Conservation (phyloP, 2,797 vertebrate species). For the Ataeniobius toweri region DNA sequence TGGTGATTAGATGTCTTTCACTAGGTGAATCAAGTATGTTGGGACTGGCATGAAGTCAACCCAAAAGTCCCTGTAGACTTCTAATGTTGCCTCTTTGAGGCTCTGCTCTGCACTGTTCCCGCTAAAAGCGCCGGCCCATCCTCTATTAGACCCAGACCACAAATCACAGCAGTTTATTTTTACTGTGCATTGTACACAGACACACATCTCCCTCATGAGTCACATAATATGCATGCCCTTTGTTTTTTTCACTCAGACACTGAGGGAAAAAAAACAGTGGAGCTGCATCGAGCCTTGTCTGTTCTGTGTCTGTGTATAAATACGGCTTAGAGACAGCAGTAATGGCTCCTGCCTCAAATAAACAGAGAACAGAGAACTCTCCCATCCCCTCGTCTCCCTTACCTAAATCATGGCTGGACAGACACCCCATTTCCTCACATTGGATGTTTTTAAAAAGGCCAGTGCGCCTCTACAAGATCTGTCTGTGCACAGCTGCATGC, state of each 20-base stretch:
- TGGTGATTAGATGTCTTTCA: constrained; percentile 72
- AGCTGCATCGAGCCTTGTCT: constrained; percentile 63
- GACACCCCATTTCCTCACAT: constrained; percentile 74
- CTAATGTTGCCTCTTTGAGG: constrained; percentile 48
- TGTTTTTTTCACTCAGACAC: constrained; percentile 32
- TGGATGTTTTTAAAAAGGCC: constrained; percentile 68
- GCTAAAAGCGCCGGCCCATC: constrained; percentile 51
- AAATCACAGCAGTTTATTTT: constrained; percentile 76
- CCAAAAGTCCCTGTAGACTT: constrained; percentile 60
- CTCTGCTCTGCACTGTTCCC: constrained; percentile 46
- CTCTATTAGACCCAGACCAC: constrained; percentile 64
- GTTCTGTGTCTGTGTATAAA: constrained; percentile 82
- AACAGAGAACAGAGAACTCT: constrained; percentile 78
- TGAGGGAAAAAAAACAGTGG: constrained; percentile 27
- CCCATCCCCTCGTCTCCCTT: constrained; percentile 71
- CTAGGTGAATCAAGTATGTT: constrained; percentile 64
- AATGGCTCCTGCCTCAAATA: constrained; percentile 85
- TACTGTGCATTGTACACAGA: constrained; percentile 68
- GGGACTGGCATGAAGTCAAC: constrained; percentile 54
- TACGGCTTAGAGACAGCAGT: constrained; percentile 78
- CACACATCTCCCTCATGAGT: constrained; percentile 51
- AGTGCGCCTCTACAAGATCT: constrained; percentile 45
- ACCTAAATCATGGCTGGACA: constrained; percentile 80
- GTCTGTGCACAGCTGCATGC: constrained; percentile 13
- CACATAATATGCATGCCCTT: constrained; percentile 53